Evolutionary conservation across 2,113 vertebrate species (phyloP), one percentile per base, ranked within the genome.

Genomic region (Rhegmatorhina hoffmannsi): DNA sequence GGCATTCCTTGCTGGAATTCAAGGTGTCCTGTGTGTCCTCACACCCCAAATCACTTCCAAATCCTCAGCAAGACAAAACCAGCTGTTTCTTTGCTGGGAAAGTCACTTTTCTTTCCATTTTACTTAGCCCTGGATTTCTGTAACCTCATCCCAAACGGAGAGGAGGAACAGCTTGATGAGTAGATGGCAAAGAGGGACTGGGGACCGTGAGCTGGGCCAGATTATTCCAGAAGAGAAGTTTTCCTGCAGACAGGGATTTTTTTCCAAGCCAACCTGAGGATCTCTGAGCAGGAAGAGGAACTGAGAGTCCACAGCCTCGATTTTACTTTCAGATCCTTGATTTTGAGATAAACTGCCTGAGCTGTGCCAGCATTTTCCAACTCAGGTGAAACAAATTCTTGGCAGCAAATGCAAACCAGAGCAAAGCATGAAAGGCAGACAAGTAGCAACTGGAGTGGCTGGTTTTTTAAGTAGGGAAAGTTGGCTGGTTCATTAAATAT

Each of bases 381-480:
- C 31, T 9, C 75, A 80, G 83, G 85, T 36, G 67, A 86, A 79
- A 67, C 28, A 77, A 84, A 88, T 63, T 93, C 90, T 90, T 95
- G 95, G 90, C 94, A 95, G 88, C 90, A 63, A 90, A 93, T 78
- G 59, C 85, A 93, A 96, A 79, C 47, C 58, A 40, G 72, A 85
- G 85, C 66, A 46, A 69, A 90, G 86, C 70, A 90, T 40, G 82
- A 92, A 87, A 93, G 55, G 63, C 1, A 87, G 90, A 53, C 90
- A 96, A 96, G 94, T 87, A 92, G 70, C 24, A 40, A 96, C 92
- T 95, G 49, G 95, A 79, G 62, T 6, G 47, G 78, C 66, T 87
- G 77, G 15, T 67, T 67, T 77, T 16, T 77, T 16, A 28, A 46
- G 31, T 10, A 44, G 85, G 82, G 74, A 26, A 82, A 79, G 70